A percentile compares a stretch with the other conserved stretches of the same genome.
Evolutionary conservation across 2,888 invertebrate genomes (phyloP).

Genomic region (Mesorhabditis spiculigera): DNA sequence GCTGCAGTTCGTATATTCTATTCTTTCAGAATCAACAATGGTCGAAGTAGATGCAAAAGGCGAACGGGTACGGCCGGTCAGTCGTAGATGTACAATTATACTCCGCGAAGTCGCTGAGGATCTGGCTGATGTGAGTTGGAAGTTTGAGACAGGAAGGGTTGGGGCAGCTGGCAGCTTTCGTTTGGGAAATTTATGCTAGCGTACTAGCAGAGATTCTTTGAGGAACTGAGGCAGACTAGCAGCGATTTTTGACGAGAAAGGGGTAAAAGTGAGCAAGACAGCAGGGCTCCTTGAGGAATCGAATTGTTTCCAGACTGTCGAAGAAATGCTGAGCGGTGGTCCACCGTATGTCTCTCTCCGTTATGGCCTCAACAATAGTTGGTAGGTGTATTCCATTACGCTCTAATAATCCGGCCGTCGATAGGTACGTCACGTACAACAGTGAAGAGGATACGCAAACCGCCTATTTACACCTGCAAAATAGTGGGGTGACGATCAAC

Average conservation of each 20-base stretch:
- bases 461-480: slow-evolving; percentile 77
- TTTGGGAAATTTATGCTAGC: too few species aligned
- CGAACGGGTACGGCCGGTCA: slow-evolving; percentile 79
- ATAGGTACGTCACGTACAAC: slow-evolving; percentile 72
- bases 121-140: slow-evolving; percentile 75
- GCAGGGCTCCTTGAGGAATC: too few species aligned
- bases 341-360: slow-evolving; percentile 81
- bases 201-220: too few species aligned
- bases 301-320: slow-evolving; percentile 58
- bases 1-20: too few species aligned
- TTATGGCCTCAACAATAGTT: slow-evolving; percentile 82
- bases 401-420: background rate
- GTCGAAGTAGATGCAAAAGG: slow-evolving; percentile 85
- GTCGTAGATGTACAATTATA: slow-evolving; percentile 82
- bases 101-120: slow-evolving; percentile 80
- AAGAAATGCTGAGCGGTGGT: slow-evolving; percentile 76
- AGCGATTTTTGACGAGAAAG: too few species aligned
- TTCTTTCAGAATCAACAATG: slow-evolving; percentile 73
- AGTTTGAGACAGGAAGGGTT: too few species aligned
- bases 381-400: slow-evolving; percentile 67
- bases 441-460: slow-evolving; percentile 83
- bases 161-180: too few species aligned
- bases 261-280: too few species aligned
- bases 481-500: slow-evolving; percentile 43
- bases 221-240: too few species aligned